Base-by-base conservation (phyloP, 2,797 vertebrate species). In the Sebastes minor region DNA sequence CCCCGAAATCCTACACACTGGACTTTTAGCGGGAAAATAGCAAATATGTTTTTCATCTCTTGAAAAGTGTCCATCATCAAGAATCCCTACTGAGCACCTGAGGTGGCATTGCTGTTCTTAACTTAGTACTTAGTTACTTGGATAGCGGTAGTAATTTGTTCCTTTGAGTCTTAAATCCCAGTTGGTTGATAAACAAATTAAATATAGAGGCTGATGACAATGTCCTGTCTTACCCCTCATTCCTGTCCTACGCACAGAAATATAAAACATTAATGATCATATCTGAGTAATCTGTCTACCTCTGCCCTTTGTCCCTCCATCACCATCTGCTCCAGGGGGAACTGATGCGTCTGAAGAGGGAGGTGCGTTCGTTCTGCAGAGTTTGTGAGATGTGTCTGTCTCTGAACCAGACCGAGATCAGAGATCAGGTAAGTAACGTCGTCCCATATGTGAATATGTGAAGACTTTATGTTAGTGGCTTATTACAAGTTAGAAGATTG, bases 361-460 rank as follows among this genome's bases (percentile, higher is more conserved):
- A 92, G 16, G 80, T 96, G 63, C 74, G 67, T n/a, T 86, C 78
- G 0, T 96, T 97, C 89, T 95, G 93, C 71, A 88, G 89, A 68
- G 83, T 97, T 72, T 97, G 96, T 88, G 96, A 97, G 91, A 92
- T 68, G 27, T 98, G 94, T 87, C 93, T 98, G 76, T 95, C 95
- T 53, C 73, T 96, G 66, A 70, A 87, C 27, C 91, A 95, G 62
- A 20, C 86, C 1, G 81, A 90, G 25, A 89, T 97, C 82, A 96
- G 96, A 89, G 95, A 97, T 84, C 95, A 97, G 95, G 94, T 93
- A 42, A 82, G 63, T 11, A 28, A 6, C n/a, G 22, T 35, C 6
- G 10, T 56, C 32, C 16, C 52, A 33, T 14, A 38, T 30, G 11
- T 20, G 46, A 60, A 25, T 6, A 28, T 27, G 66, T 18, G 32